phyloP scores from a whole-genome alignment of 2,888 invertebrate species.

The Sialis fuliginosa region DNA sequence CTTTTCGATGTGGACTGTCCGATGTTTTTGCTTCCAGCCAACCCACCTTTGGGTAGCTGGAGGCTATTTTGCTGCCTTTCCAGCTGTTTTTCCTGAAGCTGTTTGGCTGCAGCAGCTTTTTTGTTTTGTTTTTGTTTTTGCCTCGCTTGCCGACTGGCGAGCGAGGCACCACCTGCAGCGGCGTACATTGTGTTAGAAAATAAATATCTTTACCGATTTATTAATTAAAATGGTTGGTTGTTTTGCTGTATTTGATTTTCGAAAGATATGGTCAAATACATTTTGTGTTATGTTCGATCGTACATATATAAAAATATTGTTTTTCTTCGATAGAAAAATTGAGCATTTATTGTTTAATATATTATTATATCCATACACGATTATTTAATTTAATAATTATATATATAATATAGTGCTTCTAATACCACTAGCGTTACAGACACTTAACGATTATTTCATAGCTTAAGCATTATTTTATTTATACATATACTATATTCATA shows the following conservation, averaged over 20 bases:
- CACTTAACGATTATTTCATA: too few species aligned
- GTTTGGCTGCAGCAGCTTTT: slow-evolving; percentile 30
- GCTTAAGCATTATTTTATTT: too few species aligned
- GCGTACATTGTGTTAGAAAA: slow-evolving; percentile 48
- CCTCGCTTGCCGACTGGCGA: slow-evolving; percentile 65
- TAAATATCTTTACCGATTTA: neutral
- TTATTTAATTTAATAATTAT: too few species aligned
- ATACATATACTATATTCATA: too few species aligned
- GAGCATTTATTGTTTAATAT: too few species aligned
- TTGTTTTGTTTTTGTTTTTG: slow-evolving; percentile 33
- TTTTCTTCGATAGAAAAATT: neutral
- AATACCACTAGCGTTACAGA: too few species aligned
- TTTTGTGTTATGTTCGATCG: neutral
- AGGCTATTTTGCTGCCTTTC: neutral
- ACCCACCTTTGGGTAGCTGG: neutral
- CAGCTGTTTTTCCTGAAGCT: slow-evolving; percentile 14
- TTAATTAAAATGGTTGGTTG: neutral
- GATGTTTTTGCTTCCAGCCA: neutral
- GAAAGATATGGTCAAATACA: too few species aligned
- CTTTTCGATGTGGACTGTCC: slow-evolving; percentile 2
- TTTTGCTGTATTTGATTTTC: too few species aligned
- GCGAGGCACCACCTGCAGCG: slow-evolving; percentile 74
- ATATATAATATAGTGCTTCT: too few species aligned
- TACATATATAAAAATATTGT: neutral
- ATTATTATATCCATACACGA: too few species aligned